Evolutionary conservation across 1,140 invertebrate species (phyloP), one percentile per base, ranked within the genome.

Genomic region (Papilio polyxenes): DNA sequence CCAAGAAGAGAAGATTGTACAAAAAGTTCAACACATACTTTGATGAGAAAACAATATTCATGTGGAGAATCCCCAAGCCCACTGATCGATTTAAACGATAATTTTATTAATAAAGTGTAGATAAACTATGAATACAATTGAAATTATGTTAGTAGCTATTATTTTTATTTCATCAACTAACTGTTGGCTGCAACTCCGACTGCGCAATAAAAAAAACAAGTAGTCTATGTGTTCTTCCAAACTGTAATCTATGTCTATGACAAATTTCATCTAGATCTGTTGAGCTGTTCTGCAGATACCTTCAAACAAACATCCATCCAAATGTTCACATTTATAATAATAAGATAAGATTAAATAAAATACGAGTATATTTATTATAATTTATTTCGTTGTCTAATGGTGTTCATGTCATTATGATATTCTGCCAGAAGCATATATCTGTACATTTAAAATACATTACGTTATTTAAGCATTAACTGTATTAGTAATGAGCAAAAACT

Each of bases 11-110:
- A 84, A 95, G 88, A 74, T 93, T 95, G 1, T 96, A 96, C 95
- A 97, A 96, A 86, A 96, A 97, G 86, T 98, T 95, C 86, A 98
- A 98, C 92, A 97, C 96, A 85, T 98, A 98, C 91, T 98, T 95
- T 91, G 95, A 97, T 92, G 97, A 98, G 94, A 90, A 85, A 1
- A 97, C 97, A n/a, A 97, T 98, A 81, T 95, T 95, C 82, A 86
- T 87, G 89, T 91, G 85, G 82, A 88, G 82, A 40, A 90, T 92
- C 84, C 91, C 91, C 8, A 89, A 90, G 75, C 90, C 86, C 20
- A 84, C 82, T 17, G 92, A 94, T 65, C 85, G 82, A 75, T 92
- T 92, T 80, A 90, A 89, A 59, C 87, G 90, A 85, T 90, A 86
- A 89, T 74, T 59, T 11, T 49, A 11, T 76, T 20, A 76, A 17